Conservation (phyloP, 2,113 vertebrate species). For the Antennarius striatus region DNA sequence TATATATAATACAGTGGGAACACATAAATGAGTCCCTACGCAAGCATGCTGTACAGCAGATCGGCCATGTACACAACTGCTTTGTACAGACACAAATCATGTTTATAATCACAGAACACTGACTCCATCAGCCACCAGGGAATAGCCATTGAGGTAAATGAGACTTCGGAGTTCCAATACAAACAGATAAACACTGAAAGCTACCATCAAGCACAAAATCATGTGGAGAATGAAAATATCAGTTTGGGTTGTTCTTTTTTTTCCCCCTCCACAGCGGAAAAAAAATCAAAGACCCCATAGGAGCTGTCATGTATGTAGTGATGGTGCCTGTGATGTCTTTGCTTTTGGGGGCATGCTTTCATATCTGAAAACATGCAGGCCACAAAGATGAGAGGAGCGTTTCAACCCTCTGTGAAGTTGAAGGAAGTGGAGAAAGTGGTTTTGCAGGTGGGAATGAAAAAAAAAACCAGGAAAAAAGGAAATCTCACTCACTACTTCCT, state of each 20-base stretch:
- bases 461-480: neutral
- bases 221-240: slow-evolving; percentile 65
- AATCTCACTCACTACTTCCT: slow-evolving; percentile 11
- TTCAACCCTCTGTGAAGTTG: slow-evolving; percentile 50
- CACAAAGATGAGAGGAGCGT: slow-evolving; percentile 52
- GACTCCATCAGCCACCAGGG: slow-evolving; percentile 65
- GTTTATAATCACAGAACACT: slow-evolving; percentile 69
- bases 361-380: slow-evolving; percentile 52
- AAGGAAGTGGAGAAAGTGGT: slow-evolving; percentile 28
- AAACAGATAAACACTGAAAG: slow-evolving; percentile 38
- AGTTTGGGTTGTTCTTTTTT: slow-evolving; percentile 67
- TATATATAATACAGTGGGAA: slow-evolving; percentile 41
- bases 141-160: slow-evolving; percentile 63
- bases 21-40: slow-evolving; percentile 48
- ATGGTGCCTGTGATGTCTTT: slow-evolving; percentile 58
- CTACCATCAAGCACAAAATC: slow-evolving; percentile 33
- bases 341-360: slow-evolving; percentile 52
- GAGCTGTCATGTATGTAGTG: slow-evolving; percentile 59
- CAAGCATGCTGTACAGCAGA: slow-evolving; percentile 53
- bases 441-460: neutral
- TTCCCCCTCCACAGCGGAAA: slow-evolving; percentile 41
- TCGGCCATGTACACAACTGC: slow-evolving; percentile 62
- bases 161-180: slow-evolving; percentile 56
- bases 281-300: slow-evolving; percentile 67
- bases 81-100: slow-evolving; percentile 72